phyloP scores from a whole-genome alignment of 1,140 invertebrate species.

The silkworm (Bombyx mori) region DNA sequence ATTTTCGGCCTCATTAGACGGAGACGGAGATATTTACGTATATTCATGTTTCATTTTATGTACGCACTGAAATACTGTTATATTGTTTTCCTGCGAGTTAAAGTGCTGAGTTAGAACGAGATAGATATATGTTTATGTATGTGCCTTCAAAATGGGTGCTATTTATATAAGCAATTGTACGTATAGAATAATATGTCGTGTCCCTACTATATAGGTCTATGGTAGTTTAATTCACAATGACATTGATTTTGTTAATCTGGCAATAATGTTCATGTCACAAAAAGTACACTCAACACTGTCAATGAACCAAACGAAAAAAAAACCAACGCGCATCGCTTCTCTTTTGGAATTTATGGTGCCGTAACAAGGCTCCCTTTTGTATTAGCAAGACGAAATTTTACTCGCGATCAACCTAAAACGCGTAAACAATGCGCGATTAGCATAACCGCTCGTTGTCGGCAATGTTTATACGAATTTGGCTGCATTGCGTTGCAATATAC shows the following conservation, averaged over 20 bases:
- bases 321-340: conserved; percentile 67
- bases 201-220: no score
- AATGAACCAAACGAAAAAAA: conserved; percentile 56
- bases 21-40: no score
- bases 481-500: conserved; percentile 21
- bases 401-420: conserved; percentile 26
- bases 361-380: conserved; percentile 70
- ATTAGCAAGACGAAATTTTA: conserved; percentile 48
- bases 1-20: no score
- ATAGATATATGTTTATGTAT: no score
- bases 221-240: no score
- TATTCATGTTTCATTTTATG: no score
- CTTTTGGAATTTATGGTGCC: conserved; percentile 69
- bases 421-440: conserved; percentile 61
- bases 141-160: no score
- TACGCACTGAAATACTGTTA: no score
- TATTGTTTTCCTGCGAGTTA: no score
- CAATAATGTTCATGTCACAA: conserved; percentile 38
- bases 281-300: conserved; percentile 51
- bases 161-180: no score
- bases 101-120: no score
- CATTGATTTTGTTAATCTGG: conserved; percentile 19
- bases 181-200: no score
- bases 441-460: conserved; percentile 22
- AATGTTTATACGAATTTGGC: conserved; percentile 31